Evolutionary conservation across 2,113 vertebrate genomes (phyloP).

Genomic region (Pseudopodoces humilis): DNA sequence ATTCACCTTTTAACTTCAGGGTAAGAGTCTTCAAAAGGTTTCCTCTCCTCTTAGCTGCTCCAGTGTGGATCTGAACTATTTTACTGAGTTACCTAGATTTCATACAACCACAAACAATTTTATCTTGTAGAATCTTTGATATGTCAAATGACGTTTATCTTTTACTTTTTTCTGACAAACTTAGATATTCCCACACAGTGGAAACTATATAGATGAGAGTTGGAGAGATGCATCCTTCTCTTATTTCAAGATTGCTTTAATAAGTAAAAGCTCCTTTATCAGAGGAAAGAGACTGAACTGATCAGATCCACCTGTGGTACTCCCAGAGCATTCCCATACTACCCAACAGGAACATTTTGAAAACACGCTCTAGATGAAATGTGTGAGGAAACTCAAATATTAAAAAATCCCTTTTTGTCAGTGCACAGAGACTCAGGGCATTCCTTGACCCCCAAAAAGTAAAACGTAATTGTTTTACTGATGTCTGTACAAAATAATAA

Average conservation of each 20-base stretch:
- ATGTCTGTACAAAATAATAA: neutral
- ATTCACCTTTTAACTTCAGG: neutral
- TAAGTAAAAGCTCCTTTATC: neutral
- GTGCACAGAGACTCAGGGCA: fast-evolving
- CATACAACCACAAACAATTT: neutral
- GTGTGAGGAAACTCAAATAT: neutral
- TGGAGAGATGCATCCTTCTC: neutral
- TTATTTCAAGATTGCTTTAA: neutral
- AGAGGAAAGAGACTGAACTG: neutral
- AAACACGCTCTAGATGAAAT: fast-evolving
- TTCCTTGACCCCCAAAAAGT: neutral
- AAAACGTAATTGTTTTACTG: neutral
- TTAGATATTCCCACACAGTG: neutral
- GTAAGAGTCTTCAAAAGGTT: neutral
- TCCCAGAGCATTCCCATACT: neutral
- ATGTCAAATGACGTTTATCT: neutral
- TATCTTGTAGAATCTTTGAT: neutral
- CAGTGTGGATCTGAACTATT: neutral
- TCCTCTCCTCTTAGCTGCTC: neutral
- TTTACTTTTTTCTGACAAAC: neutral
- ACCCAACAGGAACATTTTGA: neutral
- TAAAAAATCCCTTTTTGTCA: neutral
- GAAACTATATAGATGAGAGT: neutral
- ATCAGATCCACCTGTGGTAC: neutral
- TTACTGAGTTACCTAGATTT: neutral